A percentile compares a stretch with the other conserved stretches of the same genome.
These are phyloP conservation scores for Zeugodacus cucurbitae DNA, from an alignment of 1,140 invertebrate genomes.

Conservation along the genomic window DNA sequence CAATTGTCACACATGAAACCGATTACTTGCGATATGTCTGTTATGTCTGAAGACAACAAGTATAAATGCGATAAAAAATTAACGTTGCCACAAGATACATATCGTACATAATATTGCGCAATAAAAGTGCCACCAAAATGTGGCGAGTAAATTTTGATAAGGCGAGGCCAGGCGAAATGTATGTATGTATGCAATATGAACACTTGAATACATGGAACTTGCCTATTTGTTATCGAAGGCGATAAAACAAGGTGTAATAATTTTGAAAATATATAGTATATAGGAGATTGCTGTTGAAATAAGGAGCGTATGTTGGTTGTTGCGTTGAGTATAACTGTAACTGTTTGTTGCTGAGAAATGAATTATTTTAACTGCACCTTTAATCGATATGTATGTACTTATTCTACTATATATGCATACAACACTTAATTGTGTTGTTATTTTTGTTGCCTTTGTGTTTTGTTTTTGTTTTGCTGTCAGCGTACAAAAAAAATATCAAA, in stretches of 20 bases:
- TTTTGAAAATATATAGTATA: background rate
- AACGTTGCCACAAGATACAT: background rate
- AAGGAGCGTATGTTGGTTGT: background rate
- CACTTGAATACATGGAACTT: background rate
- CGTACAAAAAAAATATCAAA: slow-evolving; percentile 3
- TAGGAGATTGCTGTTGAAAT: background rate
- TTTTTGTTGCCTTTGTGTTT: background rate
- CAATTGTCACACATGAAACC: background rate
- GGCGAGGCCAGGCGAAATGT: background rate
- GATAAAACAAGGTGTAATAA: background rate
- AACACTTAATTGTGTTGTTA: background rate
- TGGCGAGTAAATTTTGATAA: background rate
- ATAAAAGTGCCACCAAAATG: background rate
- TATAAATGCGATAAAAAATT: background rate
- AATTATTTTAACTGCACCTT: background rate
- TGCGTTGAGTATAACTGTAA: background rate
- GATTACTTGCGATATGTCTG: slow-evolving; percentile 17
- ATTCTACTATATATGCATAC: background rate
- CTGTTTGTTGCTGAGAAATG: background rate
- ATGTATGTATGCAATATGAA: background rate
- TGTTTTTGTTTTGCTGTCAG: background rate
- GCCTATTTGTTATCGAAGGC: background rate
- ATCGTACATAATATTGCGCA: background rate
- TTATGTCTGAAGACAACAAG: slow-evolving; percentile 18
- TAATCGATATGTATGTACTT: no score